Conservation (phyloP, 2,113 vertebrate genomes). For the Panthera leo region DNA sequence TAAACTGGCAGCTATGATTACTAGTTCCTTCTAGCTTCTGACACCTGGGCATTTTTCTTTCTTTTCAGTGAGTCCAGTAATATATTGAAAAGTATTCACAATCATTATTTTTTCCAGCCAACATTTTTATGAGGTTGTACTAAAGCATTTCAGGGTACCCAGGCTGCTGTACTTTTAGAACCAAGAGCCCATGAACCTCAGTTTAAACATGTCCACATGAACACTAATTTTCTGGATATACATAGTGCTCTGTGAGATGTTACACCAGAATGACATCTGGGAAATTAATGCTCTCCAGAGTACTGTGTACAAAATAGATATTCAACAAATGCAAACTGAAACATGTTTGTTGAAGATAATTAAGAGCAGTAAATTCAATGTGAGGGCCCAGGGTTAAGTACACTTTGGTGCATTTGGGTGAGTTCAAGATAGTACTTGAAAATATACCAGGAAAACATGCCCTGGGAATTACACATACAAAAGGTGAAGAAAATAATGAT, state of each 20-base stretch:
- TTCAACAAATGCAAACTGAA: neutral
- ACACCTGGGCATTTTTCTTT: neutral
- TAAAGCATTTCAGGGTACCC: neutral
- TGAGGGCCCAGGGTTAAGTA: neutral
- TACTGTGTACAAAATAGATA: neutral
- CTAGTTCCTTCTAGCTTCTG: neutral
- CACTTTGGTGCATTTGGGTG: neutral
- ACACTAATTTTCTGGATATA: neutral
- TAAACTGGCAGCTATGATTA: neutral
- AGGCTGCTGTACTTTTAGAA: neutral
- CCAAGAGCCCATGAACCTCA: neutral
- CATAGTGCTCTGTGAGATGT: neutral
- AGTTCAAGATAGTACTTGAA: neutral
- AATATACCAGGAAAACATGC: neutral
- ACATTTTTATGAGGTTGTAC: neutral
- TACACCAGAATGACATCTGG: neutral
- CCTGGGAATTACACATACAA: neutral
- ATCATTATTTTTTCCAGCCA: neutral
- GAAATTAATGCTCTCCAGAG: neutral
- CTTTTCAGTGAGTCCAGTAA: neutral
- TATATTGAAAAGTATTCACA: neutral
- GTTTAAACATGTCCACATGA: neutral
- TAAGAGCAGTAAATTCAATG: constrained; percentile 23
- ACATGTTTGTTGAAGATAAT: neutral
- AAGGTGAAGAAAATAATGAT: neutral